A percentile compares a stretch with the other conserved stretches of the same genome.
These are phyloP conservation scores for Tillus elongatus DNA, from an alignment of 2,888 invertebrate species.

Conservation along the genomic window DNA sequence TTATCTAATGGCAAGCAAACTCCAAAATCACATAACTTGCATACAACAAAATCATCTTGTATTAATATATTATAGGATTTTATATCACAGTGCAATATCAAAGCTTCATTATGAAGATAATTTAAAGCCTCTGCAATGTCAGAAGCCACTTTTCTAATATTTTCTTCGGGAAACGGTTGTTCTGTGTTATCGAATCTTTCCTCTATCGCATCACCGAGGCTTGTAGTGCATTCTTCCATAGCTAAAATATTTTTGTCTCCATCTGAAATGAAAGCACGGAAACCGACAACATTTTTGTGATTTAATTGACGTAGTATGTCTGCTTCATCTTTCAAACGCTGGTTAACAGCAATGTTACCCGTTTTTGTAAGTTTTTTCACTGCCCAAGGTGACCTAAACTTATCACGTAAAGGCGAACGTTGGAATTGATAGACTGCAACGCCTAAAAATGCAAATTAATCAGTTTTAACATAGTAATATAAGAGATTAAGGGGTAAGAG, in stretches of 20 bases:
- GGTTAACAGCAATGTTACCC: constrained; percentile 39
- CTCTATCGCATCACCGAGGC: constrained; percentile 68
- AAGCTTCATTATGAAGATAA: constrained; percentile 65
- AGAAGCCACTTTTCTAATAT: constrained; percentile 55
- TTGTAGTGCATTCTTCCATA: constrained; percentile 68
- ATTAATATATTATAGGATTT: constrained; percentile 76
- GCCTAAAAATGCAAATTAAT: constrained; percentile 42
- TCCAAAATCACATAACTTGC: constrained; percentile 80
- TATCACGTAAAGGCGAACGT: constrained; percentile 59
- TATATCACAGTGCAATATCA: constrained; percentile 71
- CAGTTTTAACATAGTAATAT: constrained; percentile 1
- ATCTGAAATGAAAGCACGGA: constrained; percentile 47
- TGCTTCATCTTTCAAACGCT: constrained; percentile 62
- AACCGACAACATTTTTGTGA: constrained; percentile 80
- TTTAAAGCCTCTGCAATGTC: constrained; percentile 64
- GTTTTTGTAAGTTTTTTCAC: constrained; percentile 58
- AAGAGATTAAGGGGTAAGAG: neutral
- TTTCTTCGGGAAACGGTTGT: constrained; percentile 50
- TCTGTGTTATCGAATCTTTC: constrained; percentile 47
- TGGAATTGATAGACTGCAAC: constrained; percentile 69
- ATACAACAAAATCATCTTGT: constrained; percentile 62
- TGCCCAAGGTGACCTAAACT: constrained; percentile 76
- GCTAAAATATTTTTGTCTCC: constrained; percentile 56
- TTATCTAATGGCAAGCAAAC: constrained; percentile 63
- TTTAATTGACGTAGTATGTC: constrained; percentile 56